phyloP scores from a whole-genome alignment of 2,888 invertebrate genomes.

The Chymomyza fuscimana region DNA sequence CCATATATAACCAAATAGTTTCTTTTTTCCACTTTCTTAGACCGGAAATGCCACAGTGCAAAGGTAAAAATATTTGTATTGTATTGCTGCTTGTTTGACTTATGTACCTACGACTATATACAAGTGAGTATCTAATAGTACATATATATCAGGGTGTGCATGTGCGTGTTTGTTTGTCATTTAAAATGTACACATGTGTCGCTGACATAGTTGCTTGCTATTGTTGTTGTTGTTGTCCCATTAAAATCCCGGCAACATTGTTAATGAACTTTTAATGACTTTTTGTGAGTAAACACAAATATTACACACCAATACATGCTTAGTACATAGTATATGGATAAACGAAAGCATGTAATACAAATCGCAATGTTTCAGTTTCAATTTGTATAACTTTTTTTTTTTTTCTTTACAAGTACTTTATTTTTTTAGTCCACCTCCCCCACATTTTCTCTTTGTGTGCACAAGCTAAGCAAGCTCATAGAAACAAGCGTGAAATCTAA shows the following conservation, averaged over 20 bases:
- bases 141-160: background rate
- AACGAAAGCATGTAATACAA: constrained; percentile 29
- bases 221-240: constrained; percentile 36
- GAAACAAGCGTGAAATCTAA: constrained; percentile 59
- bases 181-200: constrained; percentile 60
- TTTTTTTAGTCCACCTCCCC: constrained; percentile 1
- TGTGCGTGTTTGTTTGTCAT: constrained; percentile 50
- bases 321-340: constrained; percentile 36
- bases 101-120: constrained; percentile 11
- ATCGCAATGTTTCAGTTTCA: constrained; percentile 47
- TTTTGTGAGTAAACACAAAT: constrained; percentile 51
- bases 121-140: background rate
- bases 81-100: constrained; percentile 25
- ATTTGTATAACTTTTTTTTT: constrained; percentile 18
- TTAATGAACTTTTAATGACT: constrained; percentile 77
- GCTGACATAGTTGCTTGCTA: constrained; percentile 35
- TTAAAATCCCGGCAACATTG: constrained; percentile 72
- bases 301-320: constrained; percentile 16
- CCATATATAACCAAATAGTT: background rate
- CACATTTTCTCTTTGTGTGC: constrained; percentile 16
- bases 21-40: background rate
- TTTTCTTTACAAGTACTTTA: constrained; percentile 13
- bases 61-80: background rate
- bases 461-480: constrained; percentile 35
- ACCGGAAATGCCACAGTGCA: background rate